Base-by-base conservation (phyloP, 2,888 invertebrate species). In the Platerodrilus igneus region DNA sequence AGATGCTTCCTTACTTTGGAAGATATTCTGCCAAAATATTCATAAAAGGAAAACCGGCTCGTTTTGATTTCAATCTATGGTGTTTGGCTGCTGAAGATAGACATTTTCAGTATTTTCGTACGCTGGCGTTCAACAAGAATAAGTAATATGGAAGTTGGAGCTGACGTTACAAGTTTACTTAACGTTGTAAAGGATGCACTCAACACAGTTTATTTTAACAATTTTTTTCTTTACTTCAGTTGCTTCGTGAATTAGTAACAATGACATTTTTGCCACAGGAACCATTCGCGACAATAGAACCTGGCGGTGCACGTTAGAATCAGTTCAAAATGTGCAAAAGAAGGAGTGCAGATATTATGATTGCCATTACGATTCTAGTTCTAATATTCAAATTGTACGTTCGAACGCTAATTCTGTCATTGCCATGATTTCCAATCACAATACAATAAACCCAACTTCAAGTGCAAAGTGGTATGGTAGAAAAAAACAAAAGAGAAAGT, bases 21-120 rank as follows among this genome's bases (percentile, higher is more conserved):
- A 19, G 44, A 22, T 57, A 57, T 41, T 55, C 56, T 5, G 45
- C 45, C 13, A 58, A 59, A 46, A 56, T 56, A 52, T 59, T 56
- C 31, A 55, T 60, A 13, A 51, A 50, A 45, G 51, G 48, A 8
- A 57, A 58, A 26, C 56, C 56, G 10, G 51, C 56, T 1, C 42
- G 57, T 4, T 59, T 60, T 38, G 57, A 56, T 4, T 33, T 14
- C 10, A 33, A 33, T n/a, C 3, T 22, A 11, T 33, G 33, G 33
- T 47, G 47, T 30, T n/a, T n/a, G n/a, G n/a, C n/a, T n/a, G n/a
- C n/a, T n/a, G n/a, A n/a, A n/a, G n/a, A n/a, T n/a, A n/a, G n/a
- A n/a, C n/a, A n/a, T n/a, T n/a, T n/a, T n/a, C n/a, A n/a, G n/a
- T n/a, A n/a, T n/a, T n/a, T n/a, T n/a, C n/a, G n/a, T n/a, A n/a